Base-by-base conservation (phyloP, 2,113 vertebrate genomes). In the Crotalus viridis region DNA sequence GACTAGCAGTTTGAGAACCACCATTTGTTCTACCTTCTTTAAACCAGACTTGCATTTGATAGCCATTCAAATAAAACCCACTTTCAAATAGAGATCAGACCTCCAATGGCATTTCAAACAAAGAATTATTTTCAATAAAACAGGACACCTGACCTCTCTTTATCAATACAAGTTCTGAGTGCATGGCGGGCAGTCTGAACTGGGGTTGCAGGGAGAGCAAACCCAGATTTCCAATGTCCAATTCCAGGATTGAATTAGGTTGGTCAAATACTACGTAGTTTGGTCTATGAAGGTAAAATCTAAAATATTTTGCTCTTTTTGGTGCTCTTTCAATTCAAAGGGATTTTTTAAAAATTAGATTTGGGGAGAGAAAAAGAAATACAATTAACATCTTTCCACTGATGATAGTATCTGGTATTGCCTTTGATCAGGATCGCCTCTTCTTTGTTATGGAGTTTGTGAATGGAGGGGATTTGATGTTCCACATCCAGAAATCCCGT, bases 361-460 rank as follows among this genome's bases (percentile, higher is more conserved):
- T 54, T n/a, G 7, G 46, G 12, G 0, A 4, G 94, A 21, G 2
- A 91, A 89, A 4, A 54, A 10, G 93, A 90, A 87, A 93, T 39
- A 28, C 46, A 95, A 28, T 93, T 92, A 0, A 0, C 10, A 19
- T 28, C 26, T 55, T 85, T 61, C 43, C 15, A 0, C 10, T 90
- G 39, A 26, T 10, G 28, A 43, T 48, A 21, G 26, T 15, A 2
- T 94, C 19, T 95, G 46, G 12, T 97, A 94, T 96, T 74, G 0
- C 69, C 48, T 89, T 43, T 89, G 85, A 64, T 74, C 96, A 99
- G 99, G 99, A 99, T 92, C 99, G 99, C 26, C 98, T 99, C 92
- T 99, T 99, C 97, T 99, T 99, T 17, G 99, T 99, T 96, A 99
- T 99, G 99, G 99, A 99, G 97, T 99, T 99, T 93, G 99, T 99